A percentile compares a stretch with the other conserved stretches of the same genome.
These are phyloP conservation scores for Coptotermes formosanus DNA, from an alignment of 1,140 invertebrate species.

Conservation along the genomic window DNA sequence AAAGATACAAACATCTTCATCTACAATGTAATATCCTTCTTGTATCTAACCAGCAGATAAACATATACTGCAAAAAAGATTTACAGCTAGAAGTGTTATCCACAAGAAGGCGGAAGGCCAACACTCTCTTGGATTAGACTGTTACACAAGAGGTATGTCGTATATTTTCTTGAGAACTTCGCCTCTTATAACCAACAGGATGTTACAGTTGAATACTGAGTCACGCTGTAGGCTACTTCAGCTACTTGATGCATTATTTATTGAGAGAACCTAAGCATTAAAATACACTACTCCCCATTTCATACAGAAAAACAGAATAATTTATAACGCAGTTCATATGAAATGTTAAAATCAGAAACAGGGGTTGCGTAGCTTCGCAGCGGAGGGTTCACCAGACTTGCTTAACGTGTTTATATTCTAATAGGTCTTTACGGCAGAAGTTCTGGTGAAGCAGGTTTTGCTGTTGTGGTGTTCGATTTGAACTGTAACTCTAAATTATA, in stretches of 20 bases:
- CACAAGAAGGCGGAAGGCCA: background rate
- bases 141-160: background rate
- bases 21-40: background rate
- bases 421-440: too few species aligned
- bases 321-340: constrained; percentile 9
- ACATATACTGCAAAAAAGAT: background rate
- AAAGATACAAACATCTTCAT: background rate
- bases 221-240: background rate
- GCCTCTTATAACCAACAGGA: background rate
- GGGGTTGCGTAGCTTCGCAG: background rate
- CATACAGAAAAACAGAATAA: background rate
- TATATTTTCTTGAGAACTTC: background rate
- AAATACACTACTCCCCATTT: background rate
- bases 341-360: background rate
- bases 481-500: too few species aligned
- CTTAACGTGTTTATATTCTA: background rate
- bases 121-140: background rate
- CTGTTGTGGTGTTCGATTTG: too few species aligned
- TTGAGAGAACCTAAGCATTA: background rate
- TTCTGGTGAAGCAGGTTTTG: too few species aligned
- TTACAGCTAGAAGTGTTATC: background rate
- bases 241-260: background rate
- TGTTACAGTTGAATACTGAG: background rate
- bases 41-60: background rate
- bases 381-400: background rate